Percentiles rank a stretch among this genome's conserved stretches.
Conservation (phyloP, 2,113 vertebrate species). For the Plecturocebus donacophilus region DNA sequence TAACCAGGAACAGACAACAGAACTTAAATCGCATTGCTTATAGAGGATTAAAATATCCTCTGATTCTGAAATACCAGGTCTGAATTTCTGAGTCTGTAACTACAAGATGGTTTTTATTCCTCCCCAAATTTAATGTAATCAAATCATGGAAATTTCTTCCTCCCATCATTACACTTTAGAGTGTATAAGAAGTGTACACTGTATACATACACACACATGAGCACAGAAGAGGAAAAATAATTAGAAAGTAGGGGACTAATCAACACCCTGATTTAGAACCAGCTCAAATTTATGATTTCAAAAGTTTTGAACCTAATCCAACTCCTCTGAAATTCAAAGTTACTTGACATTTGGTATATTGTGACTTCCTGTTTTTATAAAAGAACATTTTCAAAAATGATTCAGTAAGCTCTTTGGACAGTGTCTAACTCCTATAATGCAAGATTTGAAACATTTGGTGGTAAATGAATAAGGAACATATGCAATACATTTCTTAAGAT, state of each 20-base stretch:
- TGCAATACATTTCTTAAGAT: conserved; percentile 27
- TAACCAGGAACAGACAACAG: conserved; percentile 30
- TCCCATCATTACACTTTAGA: not conserved
- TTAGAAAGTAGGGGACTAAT: not conserved
- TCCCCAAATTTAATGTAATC: not conserved
- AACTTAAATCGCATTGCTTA: not conserved
- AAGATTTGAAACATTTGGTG: conserved; percentile 24
- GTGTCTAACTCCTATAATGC: not conserved
- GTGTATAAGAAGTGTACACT: not conserved
- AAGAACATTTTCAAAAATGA: conserved; percentile 29
- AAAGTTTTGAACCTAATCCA: conserved; percentile 44
- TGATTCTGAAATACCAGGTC: not conserved
- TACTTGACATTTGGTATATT: not conserved
- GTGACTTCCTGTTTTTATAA: conserved; percentile 53
- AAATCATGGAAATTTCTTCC: not conserved
- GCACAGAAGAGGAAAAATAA: not conserved
- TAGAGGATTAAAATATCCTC: not conserved
- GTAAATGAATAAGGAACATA: conserved; percentile 13
- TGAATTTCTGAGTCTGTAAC: not conserved
- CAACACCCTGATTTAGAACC: conserved; percentile 21
- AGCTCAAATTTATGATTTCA: conserved; percentile 18
- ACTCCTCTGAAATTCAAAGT: conserved; percentile 51
- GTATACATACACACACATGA: not conserved
- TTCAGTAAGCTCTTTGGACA: conserved; percentile 34
- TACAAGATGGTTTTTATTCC: not conserved